A percentile compares a stretch with the other conserved stretches of the same genome.
phyloP scores from a whole-genome alignment of 2,888 invertebrate genomes.

The Glyphotaelius pellucidus region DNA sequence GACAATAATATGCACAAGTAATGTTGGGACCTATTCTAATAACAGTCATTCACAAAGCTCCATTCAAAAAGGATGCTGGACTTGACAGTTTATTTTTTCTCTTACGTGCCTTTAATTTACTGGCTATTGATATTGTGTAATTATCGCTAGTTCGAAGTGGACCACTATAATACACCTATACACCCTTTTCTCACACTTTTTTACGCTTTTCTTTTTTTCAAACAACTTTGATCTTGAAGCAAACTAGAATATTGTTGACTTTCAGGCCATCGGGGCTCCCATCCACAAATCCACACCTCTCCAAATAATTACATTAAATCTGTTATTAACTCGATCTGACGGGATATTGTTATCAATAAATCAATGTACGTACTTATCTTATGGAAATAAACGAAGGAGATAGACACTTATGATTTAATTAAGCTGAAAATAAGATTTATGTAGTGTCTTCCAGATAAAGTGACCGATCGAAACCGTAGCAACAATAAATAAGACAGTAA shows the following conservation, averaged over 20 bases:
- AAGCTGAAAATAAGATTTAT: background rate
- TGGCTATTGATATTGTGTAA: background rate
- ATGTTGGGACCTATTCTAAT: conserved; percentile 17
- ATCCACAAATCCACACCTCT: conserved; percentile 23
- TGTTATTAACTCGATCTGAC: background rate
- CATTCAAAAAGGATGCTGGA: conserved; percentile 19
- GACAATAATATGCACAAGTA: conserved; percentile 38
- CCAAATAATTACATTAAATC: background rate
- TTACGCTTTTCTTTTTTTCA: conserved; percentile 20
- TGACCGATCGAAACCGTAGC: background rate
- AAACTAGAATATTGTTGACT: conserved; percentile 6
- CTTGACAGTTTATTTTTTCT: conserved; percentile 7
- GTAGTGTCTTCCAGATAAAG: background rate
- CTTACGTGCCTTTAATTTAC: background rate
- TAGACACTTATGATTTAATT: background rate
- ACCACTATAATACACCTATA: conserved; percentile 8
- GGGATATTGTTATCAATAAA: background rate
- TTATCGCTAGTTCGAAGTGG: conserved; percentile 21
- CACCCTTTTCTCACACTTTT: conserved; percentile 46
- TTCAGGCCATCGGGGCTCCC: conserved; percentile 2
- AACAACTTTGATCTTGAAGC: conserved; percentile 41
- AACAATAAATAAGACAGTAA: background rate
- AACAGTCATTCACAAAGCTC: conserved; percentile 6
- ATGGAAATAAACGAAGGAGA: background rate
- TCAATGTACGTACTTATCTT: conserved; percentile 2